Evolutionary conservation across 2,888 invertebrate species (phyloP).

Genomic region (Polyploca ridens): DNA sequence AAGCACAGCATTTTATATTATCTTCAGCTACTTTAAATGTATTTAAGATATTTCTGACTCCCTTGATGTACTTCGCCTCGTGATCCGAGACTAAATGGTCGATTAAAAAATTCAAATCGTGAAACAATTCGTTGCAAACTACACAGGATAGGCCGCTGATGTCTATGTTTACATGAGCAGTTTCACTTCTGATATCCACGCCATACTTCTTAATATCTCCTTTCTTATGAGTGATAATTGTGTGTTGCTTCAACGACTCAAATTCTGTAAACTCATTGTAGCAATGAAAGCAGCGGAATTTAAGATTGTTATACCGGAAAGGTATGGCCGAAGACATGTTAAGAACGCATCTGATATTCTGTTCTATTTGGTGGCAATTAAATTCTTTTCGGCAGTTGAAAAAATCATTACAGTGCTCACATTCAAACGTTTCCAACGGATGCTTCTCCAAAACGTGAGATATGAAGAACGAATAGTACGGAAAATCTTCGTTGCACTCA

Average conservation of each 20-base stretch:
- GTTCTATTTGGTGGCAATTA: neutral
- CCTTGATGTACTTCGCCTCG: neutral
- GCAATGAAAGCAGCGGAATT: neutral
- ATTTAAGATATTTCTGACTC: neutral
- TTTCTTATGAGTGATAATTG: neutral
- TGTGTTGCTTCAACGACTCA: neutral
- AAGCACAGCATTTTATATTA: too few relatives aligned
- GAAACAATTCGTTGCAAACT: neutral
- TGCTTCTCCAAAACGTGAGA: neutral
- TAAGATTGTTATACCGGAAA: neutral
- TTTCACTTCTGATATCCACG: neutral
- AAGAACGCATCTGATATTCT: neutral
- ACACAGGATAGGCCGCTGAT: neutral
- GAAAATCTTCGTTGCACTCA: neutral
- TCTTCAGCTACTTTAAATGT: neutral
- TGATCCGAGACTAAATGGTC: neutral
- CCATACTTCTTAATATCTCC: neutral
- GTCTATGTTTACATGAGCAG: neutral
- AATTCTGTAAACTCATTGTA: neutral
- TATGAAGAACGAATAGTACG: slow-evolving; percentile 1
- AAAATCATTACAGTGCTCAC: neutral
- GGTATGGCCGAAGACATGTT: neutral
- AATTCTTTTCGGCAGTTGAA: neutral
- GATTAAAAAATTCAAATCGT: neutral
- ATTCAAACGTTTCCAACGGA: neutral